Percentiles rank a stretch among this genome's conserved stretches.
Conservation (phyloP, 2,113 vertebrate species). For the Ammodytes marinus region DNA sequence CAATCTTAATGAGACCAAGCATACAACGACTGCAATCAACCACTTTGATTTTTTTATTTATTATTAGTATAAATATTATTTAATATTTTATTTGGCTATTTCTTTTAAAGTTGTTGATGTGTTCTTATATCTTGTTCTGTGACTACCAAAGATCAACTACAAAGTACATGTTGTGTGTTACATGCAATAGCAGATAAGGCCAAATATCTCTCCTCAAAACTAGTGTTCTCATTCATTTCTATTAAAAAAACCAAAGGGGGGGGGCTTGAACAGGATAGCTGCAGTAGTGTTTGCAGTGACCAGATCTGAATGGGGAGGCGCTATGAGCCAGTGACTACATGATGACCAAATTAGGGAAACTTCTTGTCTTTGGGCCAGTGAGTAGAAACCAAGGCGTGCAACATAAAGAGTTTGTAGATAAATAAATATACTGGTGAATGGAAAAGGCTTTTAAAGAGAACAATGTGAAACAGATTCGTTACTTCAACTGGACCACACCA, state of each 20-base stretch:
- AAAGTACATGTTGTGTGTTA: slow-evolving; percentile 94
- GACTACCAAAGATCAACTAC: slow-evolving; percentile 99
- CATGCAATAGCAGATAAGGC: slow-evolving; percentile 98
- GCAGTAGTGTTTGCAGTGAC: slow-evolving; percentile 88
- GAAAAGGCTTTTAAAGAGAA: slow-evolving; percentile 79
- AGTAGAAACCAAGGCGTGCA: slow-evolving; percentile 74
- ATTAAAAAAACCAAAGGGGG: slow-evolving; percentile 89
- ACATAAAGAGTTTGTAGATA: slow-evolving; percentile 64
- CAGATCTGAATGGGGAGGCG: slow-evolving; percentile 83
- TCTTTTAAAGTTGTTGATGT: slow-evolving; percentile 82
- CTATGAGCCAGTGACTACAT: slow-evolving; percentile 57
- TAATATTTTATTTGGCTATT: slow-evolving; percentile 79
- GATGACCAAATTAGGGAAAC: slow-evolving; percentile 83
- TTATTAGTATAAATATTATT: slow-evolving; percentile 83
- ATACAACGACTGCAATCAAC: slow-evolving; percentile 84
- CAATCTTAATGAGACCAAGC: slow-evolving; percentile 68
- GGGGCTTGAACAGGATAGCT: slow-evolving; percentile 82
- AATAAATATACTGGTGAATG: slow-evolving; percentile 53
- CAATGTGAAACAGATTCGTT: slow-evolving; percentile 86
- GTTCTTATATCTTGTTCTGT: slow-evolving; percentile 89
- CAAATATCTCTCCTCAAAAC: slow-evolving; percentile 94
- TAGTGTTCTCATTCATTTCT: slow-evolving; percentile 67
- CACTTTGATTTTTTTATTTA: slow-evolving; percentile 87
- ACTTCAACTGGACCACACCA: slow-evolving; percentile 85
- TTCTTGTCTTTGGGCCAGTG: slow-evolving; percentile 78